These are phyloP conservation scores for Ophioderma brevispina DNA, from an alignment of 35 echinoderm and acorn worm genomes.

Conservation along the genomic window DNA sequence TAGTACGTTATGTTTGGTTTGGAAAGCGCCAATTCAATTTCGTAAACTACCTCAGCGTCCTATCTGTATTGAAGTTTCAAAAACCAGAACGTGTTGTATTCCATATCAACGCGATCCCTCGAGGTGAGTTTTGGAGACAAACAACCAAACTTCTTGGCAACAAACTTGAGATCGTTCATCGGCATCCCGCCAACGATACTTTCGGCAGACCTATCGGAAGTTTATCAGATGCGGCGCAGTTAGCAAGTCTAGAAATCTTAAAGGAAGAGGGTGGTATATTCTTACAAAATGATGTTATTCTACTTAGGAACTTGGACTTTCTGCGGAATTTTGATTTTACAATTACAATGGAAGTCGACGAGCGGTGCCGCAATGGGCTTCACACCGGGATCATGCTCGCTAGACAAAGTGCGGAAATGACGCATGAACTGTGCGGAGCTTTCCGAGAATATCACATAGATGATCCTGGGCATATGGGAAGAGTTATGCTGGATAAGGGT, in stretches of 20 bases:
- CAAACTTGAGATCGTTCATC: background rate
- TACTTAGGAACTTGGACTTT: background rate
- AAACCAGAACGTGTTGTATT: background rate
- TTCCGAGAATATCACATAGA: background rate
- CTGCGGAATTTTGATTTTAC: background rate
- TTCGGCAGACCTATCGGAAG: background rate
- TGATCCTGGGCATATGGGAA: background rate
- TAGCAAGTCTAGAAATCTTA: background rate
- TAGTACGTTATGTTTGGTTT: background rate
- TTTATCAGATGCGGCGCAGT: background rate
- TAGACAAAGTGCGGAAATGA: background rate
- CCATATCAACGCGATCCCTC: background rate
- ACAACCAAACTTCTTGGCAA: background rate
- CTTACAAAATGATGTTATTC: background rate
- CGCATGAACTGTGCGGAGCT: background rate
- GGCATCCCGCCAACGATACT: background rate
- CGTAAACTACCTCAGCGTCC: background rate
- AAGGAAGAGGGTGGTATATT: background rate
- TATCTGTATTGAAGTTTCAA: background rate
- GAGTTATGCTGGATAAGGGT: background rate
- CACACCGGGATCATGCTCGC: background rate
- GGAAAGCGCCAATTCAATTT: background rate
- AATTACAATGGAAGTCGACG: background rate
- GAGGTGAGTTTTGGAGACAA: background rate
- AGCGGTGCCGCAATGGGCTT: background rate